phyloP scores from a whole-genome alignment of 2,113 vertebrate species.

The Ochotona curzoniae region DNA sequence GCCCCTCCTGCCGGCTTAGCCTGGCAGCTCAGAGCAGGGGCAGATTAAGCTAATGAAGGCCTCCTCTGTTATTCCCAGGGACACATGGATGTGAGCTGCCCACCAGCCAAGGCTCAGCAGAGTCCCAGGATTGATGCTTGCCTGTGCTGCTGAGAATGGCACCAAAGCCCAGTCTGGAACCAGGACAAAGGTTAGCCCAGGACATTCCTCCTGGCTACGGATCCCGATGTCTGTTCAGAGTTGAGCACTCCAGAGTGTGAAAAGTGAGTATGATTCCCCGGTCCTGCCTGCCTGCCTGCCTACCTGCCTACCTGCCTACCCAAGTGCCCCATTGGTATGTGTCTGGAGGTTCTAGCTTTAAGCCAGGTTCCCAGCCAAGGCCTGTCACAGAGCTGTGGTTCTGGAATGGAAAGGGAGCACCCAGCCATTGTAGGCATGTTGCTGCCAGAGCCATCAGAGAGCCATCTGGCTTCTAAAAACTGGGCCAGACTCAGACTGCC shows the following conservation, averaged over 20 bases:
- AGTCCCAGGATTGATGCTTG: constrained; percentile 58
- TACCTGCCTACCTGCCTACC: neutral
- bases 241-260: constrained; percentile 42
- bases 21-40: neutral
- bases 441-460: neutral
- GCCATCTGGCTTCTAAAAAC: neutral
- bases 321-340: neutral
- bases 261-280: constrained; percentile 63
- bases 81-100: neutral
- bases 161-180: neutral
- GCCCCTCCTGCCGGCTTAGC: neutral
- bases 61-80: constrained; percentile 67
- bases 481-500: neutral
- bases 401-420: neutral
- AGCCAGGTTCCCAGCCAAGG: neutral
- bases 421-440: neutral
- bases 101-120: constrained; percentile 20
- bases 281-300: neutral
- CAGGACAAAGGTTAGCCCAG: constrained; percentile 24
- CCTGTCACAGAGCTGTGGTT: neutral
- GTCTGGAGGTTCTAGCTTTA: neutral
- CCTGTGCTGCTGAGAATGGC: constrained; percentile 53
- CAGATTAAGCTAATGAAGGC: neutral
- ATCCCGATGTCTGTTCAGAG: constrained; percentile 76
- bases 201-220: constrained; percentile 28